phyloP scores from a whole-genome alignment of 1,140 invertebrate genomes.

The Tetragonula clypearis region DNA sequence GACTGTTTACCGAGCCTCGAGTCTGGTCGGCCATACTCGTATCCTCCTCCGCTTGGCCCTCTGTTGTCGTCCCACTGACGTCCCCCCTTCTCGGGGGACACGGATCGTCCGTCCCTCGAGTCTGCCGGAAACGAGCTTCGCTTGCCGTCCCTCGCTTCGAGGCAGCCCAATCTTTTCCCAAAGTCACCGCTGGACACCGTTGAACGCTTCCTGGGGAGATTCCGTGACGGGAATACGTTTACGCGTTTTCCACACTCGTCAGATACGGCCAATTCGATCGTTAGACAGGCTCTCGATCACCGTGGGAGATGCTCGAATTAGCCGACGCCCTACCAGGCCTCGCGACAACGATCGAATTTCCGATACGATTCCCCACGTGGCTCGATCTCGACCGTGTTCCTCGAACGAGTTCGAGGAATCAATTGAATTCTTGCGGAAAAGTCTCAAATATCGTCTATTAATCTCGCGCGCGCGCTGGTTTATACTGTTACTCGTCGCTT shows the following conservation, averaged over 20 bases:
- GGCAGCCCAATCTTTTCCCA: conserved; percentile 67
- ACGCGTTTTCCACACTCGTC: conserved; percentile 6
- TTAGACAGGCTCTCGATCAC: background rate
- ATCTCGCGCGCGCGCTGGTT: too few species aligned
- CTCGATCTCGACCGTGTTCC: background rate
- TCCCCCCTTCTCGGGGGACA: conserved; percentile 58
- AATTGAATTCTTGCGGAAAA: background rate
- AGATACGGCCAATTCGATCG: conserved; percentile 33
- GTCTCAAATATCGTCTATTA: background rate
- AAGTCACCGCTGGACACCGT: conserved; percentile 77
- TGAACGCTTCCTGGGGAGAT: conserved; percentile 73
- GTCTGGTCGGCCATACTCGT: conserved; percentile 61
- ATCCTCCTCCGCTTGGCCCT: conserved; percentile 59
- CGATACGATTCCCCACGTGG: background rate
- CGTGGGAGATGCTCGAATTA: background rate
- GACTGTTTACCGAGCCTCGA: conserved; percentile 64
- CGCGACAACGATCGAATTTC: conserved; percentile 18
- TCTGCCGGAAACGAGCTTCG: conserved; percentile 36
- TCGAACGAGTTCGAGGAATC: too few species aligned
- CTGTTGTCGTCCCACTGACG: conserved; percentile 55
- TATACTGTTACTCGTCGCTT: too few species aligned
- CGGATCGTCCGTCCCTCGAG: conserved; percentile 46
- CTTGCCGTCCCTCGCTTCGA: conserved; percentile 65
- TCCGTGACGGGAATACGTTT: conserved; percentile 61
- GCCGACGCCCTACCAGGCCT: background rate